Percentiles rank a stretch among this genome's conserved stretches.
Evolutionary conservation across 2,113 vertebrate genomes (phyloP).

Genomic region (Stercorarius parasiticus): DNA sequence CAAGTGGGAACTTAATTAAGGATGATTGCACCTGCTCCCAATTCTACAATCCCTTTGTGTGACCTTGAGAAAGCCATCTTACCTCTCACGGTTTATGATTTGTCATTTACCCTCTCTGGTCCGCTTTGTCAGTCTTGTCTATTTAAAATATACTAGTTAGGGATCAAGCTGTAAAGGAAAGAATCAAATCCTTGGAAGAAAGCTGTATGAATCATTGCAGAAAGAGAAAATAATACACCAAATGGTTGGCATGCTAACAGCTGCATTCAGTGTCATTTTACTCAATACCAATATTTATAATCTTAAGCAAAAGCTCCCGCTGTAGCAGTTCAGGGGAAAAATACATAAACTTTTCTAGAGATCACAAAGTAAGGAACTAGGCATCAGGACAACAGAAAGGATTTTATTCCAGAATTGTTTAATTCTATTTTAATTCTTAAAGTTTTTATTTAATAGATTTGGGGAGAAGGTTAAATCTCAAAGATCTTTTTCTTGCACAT

Average conservation of each 20-base stretch:
- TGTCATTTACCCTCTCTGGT: background rate
- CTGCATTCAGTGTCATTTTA: background rate
- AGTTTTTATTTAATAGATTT: background rate
- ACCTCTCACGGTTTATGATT: background rate
- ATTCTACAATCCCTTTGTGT: background rate
- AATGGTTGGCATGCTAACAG: background rate
- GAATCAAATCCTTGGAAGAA: background rate
- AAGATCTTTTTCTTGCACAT: background rate
- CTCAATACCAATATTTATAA: background rate
- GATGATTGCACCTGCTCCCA: background rate
- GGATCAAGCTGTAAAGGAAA: background rate
- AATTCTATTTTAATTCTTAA: background rate
- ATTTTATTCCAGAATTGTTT: background rate
- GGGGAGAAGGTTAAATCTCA: background rate
- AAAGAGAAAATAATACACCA: background rate
- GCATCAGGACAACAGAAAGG: background rate
- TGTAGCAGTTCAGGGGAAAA: background rate
- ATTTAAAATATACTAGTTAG: background rate
- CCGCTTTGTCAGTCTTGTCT: background rate
- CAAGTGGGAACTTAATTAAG: background rate
- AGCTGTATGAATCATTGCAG: background rate
- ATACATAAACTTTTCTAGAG: background rate
- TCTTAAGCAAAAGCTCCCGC: background rate
- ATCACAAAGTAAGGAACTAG: background rate
- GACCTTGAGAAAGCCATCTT: background rate